Evolutionary conservation across 2,797 vertebrate species (phyloP), one percentile per base, ranked within the genome.

Genomic region (Pseudomugil gertrudae): DNA sequence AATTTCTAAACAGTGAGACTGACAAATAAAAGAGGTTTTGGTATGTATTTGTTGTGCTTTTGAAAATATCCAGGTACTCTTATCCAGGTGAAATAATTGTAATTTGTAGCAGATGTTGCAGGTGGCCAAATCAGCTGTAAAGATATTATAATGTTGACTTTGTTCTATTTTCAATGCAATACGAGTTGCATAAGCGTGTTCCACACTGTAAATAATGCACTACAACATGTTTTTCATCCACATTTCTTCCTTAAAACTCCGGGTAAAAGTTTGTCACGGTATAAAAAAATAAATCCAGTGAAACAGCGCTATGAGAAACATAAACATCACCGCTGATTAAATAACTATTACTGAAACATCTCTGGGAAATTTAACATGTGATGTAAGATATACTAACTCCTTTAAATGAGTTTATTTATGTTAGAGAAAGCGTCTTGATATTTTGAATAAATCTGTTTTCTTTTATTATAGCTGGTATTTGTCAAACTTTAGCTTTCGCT

Each of bases 41-140:
- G 68, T 84, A 72, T 76, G 66, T 91, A 88, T 85, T 73, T 84
- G 62, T 82, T 89, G 87, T 89, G 86, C 84, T 89, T 89, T 86
- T 80, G 43, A 71, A 69, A 80, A 87, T 83, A 93, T 92, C 93
- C 93, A 95, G 93, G 93, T 94, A 90, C 81, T 93, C 87, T 92
- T 88, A 93, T 94, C 91, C 93, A 94, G 93, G 93, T 94, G 87
- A 91, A 89, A 89, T 89, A 86, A 88, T 89, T 86, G 90, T 90
- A 80, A 93, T 92, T 91, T 93, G 90, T 92, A 93, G 89, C 90
- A 90, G 89, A 82, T 87, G 84, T 91, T 89, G 92, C 92, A 93
- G 92, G 89, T 93, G 91, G 89, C 85, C 83, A 83, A 89, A 89
- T 84, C 80, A 66, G 66, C 86, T 72, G 67, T 81, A 88, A 76